Percentiles rank a stretch among this genome's conserved stretches.
These are phyloP conservation scores for Poecilia picta DNA, from an alignment of 2,797 vertebrate species.

Conservation along the genomic window DNA sequence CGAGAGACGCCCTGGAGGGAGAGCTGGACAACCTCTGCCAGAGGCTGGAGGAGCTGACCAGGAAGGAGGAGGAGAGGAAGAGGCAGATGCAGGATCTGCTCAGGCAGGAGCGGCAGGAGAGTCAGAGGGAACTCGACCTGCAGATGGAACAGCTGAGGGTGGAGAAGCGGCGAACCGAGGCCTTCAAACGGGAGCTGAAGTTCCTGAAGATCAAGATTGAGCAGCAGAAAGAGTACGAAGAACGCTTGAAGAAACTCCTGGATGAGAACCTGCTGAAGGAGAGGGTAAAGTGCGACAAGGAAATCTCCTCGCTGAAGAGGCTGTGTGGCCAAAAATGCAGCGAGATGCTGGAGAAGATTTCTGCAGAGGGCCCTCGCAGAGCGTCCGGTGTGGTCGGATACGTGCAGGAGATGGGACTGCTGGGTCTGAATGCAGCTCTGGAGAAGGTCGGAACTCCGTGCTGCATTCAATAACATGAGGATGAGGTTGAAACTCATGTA, in stretches of 20 bases:
- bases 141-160: conserved; percentile 55
- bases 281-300: conserved; percentile 10
- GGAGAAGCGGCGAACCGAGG: conserved; percentile 42
- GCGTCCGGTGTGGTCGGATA: conserved; percentile 45
- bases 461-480: conserved; percentile 49
- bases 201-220: conserved; percentile 34
- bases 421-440: conserved; percentile 61
- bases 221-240: conserved; percentile 36
- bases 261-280: conserved; percentile 32
- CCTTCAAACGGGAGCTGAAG: conserved; percentile 48
- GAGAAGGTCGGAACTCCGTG: conserved; percentile 45
- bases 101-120: conserved; percentile 50
- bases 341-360: not conserved
- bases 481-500: no score
- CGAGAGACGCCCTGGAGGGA: conserved; percentile 48
- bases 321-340: conserved; percentile 19
- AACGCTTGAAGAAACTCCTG: conserved; percentile 40
- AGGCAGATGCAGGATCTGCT: conserved; percentile 49
- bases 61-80: conserved; percentile 46
- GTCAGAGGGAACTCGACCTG: conserved; percentile 43
- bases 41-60: conserved; percentile 46
- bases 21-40: conserved; percentile 50
- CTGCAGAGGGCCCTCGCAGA: conserved; percentile 16
- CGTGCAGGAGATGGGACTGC: conserved; percentile 63
- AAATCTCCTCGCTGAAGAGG: conserved; percentile 8